A percentile compares a stretch with the other conserved stretches of the same genome.
phyloP scores from a whole-genome alignment of 2,888 invertebrate species.

The Pterostichus madidus region DNA sequence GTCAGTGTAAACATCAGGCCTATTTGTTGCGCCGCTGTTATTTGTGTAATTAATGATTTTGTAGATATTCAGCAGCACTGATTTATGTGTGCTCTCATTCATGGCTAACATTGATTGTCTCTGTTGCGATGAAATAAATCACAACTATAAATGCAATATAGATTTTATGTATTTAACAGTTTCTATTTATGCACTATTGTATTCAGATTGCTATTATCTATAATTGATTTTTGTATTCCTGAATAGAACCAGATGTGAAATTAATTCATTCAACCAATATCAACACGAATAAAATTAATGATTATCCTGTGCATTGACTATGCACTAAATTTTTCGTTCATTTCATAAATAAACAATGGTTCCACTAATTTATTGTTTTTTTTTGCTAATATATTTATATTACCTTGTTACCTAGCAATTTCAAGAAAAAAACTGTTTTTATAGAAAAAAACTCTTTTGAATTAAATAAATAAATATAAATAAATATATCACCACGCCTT shows the following conservation, averaged over 20 bases:
- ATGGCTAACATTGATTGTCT: conserved; percentile 15
- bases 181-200: background rate
- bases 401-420: too few species aligned
- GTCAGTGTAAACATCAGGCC: conserved; percentile 15
- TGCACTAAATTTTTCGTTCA: too few species aligned
- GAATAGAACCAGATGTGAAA: conserved; percentile 20
- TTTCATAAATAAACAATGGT: too few species aligned
- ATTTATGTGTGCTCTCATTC: conserved; percentile 56
- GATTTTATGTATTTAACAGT: conserved; percentile 13
- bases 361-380: too few species aligned
- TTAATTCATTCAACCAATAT: conserved; percentile 5
- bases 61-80: conserved; percentile 54
- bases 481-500: too few species aligned
- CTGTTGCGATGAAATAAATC: background rate
- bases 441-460: too few species aligned
- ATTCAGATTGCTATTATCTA: background rate
- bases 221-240: conserved; percentile 12
- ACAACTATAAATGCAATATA: background rate
- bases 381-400: too few species aligned
- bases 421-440: too few species aligned
- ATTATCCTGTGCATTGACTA: too few species aligned
- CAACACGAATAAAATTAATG: too few species aligned
- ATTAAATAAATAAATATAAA: too few species aligned
- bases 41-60: conserved; percentile 62
- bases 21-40: conserved; percentile 49